Evolutionary conservation across 2,113 vertebrate genomes (phyloP).

Genomic region (Forbesichthys papilliferus): DNA sequence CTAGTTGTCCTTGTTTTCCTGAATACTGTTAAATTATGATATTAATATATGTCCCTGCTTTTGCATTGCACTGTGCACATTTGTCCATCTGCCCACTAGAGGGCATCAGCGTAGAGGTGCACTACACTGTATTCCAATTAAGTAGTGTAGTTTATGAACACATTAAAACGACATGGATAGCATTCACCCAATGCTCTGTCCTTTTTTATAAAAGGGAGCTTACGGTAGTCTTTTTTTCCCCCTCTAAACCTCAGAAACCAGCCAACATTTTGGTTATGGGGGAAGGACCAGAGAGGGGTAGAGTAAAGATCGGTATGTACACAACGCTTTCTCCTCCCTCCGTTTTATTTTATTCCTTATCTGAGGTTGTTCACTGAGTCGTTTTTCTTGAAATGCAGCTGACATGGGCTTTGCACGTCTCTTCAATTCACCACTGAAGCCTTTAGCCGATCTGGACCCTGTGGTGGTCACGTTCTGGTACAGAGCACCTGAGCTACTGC

Average conservation of each 20-base stretch:
- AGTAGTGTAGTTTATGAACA: slow-evolving; percentile 1
- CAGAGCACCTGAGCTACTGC: slow-evolving; percentile 95
- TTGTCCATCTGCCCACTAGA: slow-evolving; percentile 52
- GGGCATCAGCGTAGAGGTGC: slow-evolving; percentile 39
- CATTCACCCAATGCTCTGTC: not conserved
- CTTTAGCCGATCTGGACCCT: slow-evolving; percentile 99
- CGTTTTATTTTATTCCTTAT: not conserved
- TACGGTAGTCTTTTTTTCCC: slow-evolving; percentile 8
- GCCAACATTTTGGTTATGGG: slow-evolving; percentile 99
- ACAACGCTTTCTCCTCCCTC: not conserved
- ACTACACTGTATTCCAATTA: not conserved
- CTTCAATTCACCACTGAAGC: slow-evolving; percentile 99
- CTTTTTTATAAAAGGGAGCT: not conserved
- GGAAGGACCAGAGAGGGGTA: slow-evolving; percentile 98
- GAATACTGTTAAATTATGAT: too few relatives aligned
- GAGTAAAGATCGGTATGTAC: slow-evolving; percentile 98
- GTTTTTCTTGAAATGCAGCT: slow-evolving; percentile 74
- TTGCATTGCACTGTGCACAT: not conserved
- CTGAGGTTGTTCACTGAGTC: not conserved
- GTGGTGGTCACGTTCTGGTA: slow-evolving; percentile 99
- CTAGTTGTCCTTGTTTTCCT: too few relatives aligned
- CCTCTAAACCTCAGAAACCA: slow-evolving; percentile 88
- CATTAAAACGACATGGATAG: slow-evolving; percentile 3
- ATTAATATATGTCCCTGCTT: not conserved
- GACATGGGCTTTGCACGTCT: slow-evolving; percentile 99